Evolutionary conservation across 2,888 invertebrate species (phyloP), one percentile per base, ranked within the genome.

Genomic region (Heliconius hortense): DNA sequence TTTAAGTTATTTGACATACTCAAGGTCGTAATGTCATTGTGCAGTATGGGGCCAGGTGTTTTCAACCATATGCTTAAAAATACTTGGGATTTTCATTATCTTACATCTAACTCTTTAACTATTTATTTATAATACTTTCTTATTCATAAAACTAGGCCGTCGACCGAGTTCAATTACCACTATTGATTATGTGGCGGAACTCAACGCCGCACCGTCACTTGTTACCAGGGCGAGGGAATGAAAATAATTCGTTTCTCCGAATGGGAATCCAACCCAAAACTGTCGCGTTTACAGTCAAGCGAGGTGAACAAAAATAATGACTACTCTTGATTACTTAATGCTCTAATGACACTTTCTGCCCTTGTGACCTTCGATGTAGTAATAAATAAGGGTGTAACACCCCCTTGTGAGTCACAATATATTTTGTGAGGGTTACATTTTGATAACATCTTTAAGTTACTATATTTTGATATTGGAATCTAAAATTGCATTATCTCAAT

Each of bases 321-420:
- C 10, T 48, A 59, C 64, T 43, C 18, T 75, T 64, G 69, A 75
- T n/a, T 75, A 56, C 70, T 53, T 71, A 62, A 60, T 71, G 59
- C 28, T 59, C 43, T 70, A 71, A 64, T 71, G 56, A 53, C 75
- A 75, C 71, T 75, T 66, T 28, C 70, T 70, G 75, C 75, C 75
- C 75, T 62, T 63, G 62, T 77, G 77, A 77, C 77, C 77, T 76
- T 77, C 71, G 67, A 62, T 60, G 28, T 75, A 69, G 35, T 72
- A 73, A 73, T 73, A 66, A 69, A 71, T 77, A 75, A 75, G 75
- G 75, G 73, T 59, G 74, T 75, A 74, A 59, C 76, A 53, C 71
- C 76, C 48, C 77, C 77, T 73, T 70, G 15, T 77, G 76, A 77
- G 53, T 76, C 77, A 77, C 70, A 59, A 67, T 62, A 64, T 66